phyloP scores from a whole-genome alignment of 2,888 invertebrate genomes.

The Mactromeris polynyma region DNA sequence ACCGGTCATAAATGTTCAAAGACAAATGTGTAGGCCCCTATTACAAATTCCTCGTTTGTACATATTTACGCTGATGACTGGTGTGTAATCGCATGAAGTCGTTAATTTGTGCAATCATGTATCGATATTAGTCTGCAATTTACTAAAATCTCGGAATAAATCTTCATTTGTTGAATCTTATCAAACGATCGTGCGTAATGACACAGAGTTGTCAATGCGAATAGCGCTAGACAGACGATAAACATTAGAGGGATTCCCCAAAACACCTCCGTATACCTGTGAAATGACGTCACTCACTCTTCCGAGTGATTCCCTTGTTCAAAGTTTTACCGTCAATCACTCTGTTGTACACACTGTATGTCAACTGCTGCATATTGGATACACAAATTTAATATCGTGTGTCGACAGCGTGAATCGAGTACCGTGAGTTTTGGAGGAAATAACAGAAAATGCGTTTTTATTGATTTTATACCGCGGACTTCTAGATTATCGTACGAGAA shows the following conservation, averaged over 20 bases:
- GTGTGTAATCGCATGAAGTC: too few species aligned
- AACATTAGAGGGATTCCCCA: slow-evolving; percentile 58
- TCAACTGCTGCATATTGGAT: slow-evolving; percentile 41
- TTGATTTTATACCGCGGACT: slow-evolving; percentile 52
- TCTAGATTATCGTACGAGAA: slow-evolving; percentile 14
- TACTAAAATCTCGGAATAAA: background rate
- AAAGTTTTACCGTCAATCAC: slow-evolving; percentile 34
- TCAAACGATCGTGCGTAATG: slow-evolving; percentile 7
- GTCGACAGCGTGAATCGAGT: slow-evolving; percentile 18
- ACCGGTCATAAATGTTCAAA: too few species aligned
- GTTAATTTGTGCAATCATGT: too few species aligned
- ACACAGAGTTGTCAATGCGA: background rate
- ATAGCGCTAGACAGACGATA: background rate
- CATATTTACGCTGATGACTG: too few species aligned
- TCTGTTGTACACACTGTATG: slow-evolving; percentile 21
- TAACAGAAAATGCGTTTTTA: slow-evolving; percentile 58
- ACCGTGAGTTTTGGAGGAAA: slow-evolving; percentile 24
- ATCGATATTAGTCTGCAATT: background rate
- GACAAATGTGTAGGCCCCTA: too few species aligned
- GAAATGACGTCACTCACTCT: slow-evolving; percentile 68
- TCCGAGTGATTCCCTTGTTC: slow-evolving; percentile 59
- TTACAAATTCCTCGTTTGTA: too few species aligned
- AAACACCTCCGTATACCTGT: slow-evolving; percentile 54
- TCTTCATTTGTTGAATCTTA: background rate
- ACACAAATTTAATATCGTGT: slow-evolving; percentile 31